Base-by-base conservation (phyloP, 2,888 invertebrate genomes). In the Diadegma fenestrale region DNA sequence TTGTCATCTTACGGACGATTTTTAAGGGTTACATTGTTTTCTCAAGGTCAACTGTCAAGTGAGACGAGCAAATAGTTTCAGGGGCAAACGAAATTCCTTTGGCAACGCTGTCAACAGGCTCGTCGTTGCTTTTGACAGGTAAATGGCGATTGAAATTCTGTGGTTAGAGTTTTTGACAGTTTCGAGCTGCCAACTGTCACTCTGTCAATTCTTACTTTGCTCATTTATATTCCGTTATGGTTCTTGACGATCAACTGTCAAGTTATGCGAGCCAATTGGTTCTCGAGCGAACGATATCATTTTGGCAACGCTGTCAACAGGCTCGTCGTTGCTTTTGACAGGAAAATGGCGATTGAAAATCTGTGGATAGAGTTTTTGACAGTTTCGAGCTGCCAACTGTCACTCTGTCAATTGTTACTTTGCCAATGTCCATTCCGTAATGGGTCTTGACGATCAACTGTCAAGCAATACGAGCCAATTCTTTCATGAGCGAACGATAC, bases 1-100 rank as follows among this genome's bases (percentile, higher is more conserved):
- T 66, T 22, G 45, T 19, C 12, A 75, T 61, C 68, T 58, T 45
- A 41, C 14, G 51, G 17, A 8, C 10, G 30, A 80, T 73, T 66
- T 45, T 43, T 45, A 17, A 19, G 43, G 14, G 26, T 63, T 14
- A 75, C 43, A 1, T 61, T 17, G 17, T 6, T 58, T 45, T 19
- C 10, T 10, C n/a, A 19, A 61, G 48, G 48, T 61, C 43, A 61
- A 37, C 63, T 26, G 61, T 26, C 61, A 45, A 45, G 3, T 63
- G 10, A 45, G 10, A 19, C 45, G 8, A 75, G 54, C 26, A n/a
- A 37, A 8, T 2, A 26, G 37, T 58, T 37, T 37, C 37, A 1
- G 7, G 37, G 10, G 37, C 37, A 10, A 37, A 37, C 10, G 37
- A 37, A 37, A 37, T 10, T 33, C 4, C 6, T 8, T 5, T 7